Evolutionary conservation across 2,888 invertebrate genomes (phyloP).

Genomic region (Cerastis rubricosa): DNA sequence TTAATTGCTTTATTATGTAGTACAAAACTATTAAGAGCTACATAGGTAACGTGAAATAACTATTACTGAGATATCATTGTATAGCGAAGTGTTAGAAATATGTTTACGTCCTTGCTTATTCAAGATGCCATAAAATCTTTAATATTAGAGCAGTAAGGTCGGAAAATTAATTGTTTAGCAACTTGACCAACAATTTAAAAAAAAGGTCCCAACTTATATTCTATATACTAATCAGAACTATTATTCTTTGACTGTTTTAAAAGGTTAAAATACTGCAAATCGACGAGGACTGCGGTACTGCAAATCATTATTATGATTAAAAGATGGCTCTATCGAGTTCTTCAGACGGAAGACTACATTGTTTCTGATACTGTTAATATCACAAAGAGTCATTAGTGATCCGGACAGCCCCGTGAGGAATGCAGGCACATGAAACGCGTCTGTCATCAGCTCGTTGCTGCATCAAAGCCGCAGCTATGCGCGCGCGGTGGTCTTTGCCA

Average conservation of each 20-base stretch:
- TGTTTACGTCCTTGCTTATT: slow-evolving; percentile 33
- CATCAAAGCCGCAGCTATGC: slow-evolving; percentile 65
- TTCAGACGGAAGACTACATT: slow-evolving; percentile 16
- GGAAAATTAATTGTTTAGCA: background rate
- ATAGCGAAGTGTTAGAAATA: slow-evolving; percentile 48
- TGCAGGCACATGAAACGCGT: slow-evolving; percentile 64
- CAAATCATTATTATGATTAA: background rate
- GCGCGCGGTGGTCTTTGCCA: slow-evolving; percentile 65
- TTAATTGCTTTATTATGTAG: slow-evolving; percentile 44
- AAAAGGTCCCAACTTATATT: background rate
- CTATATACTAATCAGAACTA: background rate
- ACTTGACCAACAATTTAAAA: background rate
- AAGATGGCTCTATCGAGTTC: background rate
- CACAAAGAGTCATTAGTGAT: slow-evolving; percentile 57
- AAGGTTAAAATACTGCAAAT: background rate
- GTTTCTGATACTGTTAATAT: slow-evolving; percentile 56
- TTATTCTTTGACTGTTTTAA: background rate
- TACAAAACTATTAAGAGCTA: slow-evolving; percentile 38
- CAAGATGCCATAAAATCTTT: slow-evolving; percentile 13
- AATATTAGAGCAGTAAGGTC: background rate
- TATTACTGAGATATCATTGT: slow-evolving; percentile 45
- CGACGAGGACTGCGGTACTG: too few species aligned
- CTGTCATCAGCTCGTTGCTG: slow-evolving; percentile 63
- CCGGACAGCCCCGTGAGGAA: slow-evolving; percentile 52
- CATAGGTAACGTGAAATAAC: slow-evolving; percentile 43